Base-by-base conservation (phyloP, 2,888 invertebrate genomes). In the Cryptocephalus moraei region DNA sequence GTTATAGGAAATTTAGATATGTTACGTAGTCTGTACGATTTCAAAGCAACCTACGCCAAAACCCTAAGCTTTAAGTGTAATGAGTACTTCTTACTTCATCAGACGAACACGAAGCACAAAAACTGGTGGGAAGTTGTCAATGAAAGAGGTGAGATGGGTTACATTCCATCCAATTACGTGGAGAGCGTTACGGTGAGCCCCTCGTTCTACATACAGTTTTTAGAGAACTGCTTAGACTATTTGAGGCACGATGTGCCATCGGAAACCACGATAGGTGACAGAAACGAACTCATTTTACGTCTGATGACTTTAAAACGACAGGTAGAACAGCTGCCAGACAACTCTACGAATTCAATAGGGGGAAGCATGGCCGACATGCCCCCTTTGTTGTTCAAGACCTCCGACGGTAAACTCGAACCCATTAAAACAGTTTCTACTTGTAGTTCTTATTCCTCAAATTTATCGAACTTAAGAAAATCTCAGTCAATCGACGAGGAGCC, bases 91-190 rank as follows among this genome's bases (percentile, higher is more conserved):
- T 81, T 85, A 59, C 73, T 90, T 13, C 83, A 89, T 62, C 88
- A 88, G 65, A 83, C 78, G 14, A 84, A 82, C 53, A 82, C 82
- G 4, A 86, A 87, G 62, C 86, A 88, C 66, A 77, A 82, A 53
- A 89, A 90, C 66, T 90, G 89, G 90, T 90, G 88, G 89, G 86
- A 87, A 75, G 89, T 90, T 43, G 82, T 89, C 57, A 88, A 87
- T 72, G 81, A 78, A 67, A 81, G 79, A 65, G 90, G 88, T 59
- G 84, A 86, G 68, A 79, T 88, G 56, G 90, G 90, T 44, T 90
- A 87, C 64, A 87, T 90, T 56, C 90, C 90, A 50, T 89, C 88
- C 44, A 90, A 90, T 76, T 90, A 90, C 72, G 88, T 90, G 47
- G 81, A 83, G 60, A 77, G 80, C 61, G 78, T 86, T 60, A 84